phyloP scores from a whole-genome alignment of 2,113 vertebrate species.

The Sinocyclocheilus maitianheensis region DNA sequence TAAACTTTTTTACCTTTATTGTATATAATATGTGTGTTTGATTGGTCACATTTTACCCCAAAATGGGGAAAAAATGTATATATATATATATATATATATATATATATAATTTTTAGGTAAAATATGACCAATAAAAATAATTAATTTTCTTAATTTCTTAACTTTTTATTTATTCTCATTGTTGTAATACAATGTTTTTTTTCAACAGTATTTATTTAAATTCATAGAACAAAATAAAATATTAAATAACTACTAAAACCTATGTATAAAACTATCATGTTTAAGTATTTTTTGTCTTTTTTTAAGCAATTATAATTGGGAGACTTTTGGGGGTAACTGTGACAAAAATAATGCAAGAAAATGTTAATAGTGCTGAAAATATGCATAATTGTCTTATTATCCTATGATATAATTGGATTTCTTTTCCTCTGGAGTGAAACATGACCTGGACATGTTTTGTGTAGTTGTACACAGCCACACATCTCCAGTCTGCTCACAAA shows the following conservation, averaged over 20 bases:
- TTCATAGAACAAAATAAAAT: no score
- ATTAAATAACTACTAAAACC: no score
- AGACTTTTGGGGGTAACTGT: not conserved
- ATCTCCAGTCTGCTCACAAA: conserved; percentile 16
- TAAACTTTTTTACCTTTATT: not conserved
- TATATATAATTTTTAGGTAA: no score
- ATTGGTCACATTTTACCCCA: not conserved
- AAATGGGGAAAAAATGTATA: not conserved
- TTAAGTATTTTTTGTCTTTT: no score
- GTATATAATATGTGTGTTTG: not conserved
- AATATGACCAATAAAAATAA: no score
- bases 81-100: no score
- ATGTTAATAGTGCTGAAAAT: not conserved
- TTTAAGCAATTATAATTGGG: no score
- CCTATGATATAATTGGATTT: not conserved
- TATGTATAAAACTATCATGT: not conserved
- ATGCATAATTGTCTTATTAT: not conserved
- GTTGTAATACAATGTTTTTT: no score
- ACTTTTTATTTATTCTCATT: no score
- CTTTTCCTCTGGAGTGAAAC: not conserved
- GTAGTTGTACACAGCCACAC: not conserved
- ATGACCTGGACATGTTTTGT: not conserved
- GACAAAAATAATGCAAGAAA: not conserved
- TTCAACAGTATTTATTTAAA: no score
- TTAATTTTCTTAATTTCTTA: no score